phyloP scores from a whole-genome alignment of 2,797 vertebrate genomes.

The Artibeus jamaicensis region DNA sequence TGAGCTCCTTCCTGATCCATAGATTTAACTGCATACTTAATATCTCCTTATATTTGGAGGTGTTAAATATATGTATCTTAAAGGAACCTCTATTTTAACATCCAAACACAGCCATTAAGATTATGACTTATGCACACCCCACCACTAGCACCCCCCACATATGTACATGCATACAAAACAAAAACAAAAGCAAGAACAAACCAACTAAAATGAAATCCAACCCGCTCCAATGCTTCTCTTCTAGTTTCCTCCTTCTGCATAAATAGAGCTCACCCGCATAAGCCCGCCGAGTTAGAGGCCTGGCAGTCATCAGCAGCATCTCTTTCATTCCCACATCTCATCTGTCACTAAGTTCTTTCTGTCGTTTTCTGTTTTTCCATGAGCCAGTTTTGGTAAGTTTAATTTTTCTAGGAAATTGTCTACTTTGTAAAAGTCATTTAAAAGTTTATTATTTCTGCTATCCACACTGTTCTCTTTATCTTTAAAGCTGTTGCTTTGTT shows the following conservation, averaged over 20 bases:
- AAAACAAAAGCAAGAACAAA: background rate
- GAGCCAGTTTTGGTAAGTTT: background rate
- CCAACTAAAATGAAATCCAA: background rate
- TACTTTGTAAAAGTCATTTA: background rate
- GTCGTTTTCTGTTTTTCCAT: background rate
- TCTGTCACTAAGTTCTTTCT: background rate
- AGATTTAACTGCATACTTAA: background rate
- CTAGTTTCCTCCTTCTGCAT: background rate
- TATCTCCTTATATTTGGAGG: background rate
- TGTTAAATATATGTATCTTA: background rate
- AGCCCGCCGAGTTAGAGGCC: background rate
- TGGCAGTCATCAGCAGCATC: background rate
- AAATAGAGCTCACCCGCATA: background rate
- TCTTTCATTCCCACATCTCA: background rate
- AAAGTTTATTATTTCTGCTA: background rate
- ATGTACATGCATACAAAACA: background rate
- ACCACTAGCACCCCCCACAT: background rate
- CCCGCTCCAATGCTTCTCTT: background rate
- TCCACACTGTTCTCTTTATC: background rate
- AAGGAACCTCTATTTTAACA: background rate
- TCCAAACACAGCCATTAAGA: background rate
- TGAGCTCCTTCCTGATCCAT: background rate
- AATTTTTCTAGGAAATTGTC: conserved; percentile 25
- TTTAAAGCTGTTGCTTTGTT: background rate
- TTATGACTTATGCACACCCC: background rate